Evolutionary conservation across 2,888 invertebrate genomes (phyloP).

Genomic region (Cistogaster globosa): DNA sequence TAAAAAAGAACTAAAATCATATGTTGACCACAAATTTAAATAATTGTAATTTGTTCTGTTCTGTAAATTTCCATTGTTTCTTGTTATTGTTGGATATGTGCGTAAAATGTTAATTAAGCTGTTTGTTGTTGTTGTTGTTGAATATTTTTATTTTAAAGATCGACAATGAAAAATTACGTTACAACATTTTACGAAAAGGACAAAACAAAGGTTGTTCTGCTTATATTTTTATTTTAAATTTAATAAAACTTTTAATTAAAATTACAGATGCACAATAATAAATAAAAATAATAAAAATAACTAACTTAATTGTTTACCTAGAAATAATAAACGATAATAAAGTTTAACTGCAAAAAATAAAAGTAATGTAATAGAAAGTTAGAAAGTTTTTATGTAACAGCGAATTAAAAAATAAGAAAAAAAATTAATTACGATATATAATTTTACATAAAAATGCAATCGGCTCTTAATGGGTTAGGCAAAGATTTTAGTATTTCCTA

Average conservation of each 20-base stretch:
- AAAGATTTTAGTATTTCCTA: too few species aligned
- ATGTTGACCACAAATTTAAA: conserved; percentile 41
- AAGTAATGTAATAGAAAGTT: too few species aligned
- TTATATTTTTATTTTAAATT: neutral
- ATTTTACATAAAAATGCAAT: too few species aligned
- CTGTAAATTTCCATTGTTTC: conserved; percentile 48
- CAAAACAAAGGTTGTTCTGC: too few species aligned
- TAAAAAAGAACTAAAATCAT: conserved; percentile 13
- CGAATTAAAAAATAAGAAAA: too few species aligned
- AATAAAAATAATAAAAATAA: too few species aligned
- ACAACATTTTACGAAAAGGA: neutral
- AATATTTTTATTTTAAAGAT: conserved; percentile 2
- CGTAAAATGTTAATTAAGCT: conserved; percentile 61
- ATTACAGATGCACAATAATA: neutral
- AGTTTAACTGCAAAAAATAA: too few species aligned
- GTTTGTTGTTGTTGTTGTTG: neutral
- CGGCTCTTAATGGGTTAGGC: too few species aligned
- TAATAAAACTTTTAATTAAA: conserved; percentile 16
- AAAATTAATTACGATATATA: too few species aligned
- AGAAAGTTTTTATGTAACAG: too few species aligned
- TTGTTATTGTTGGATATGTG: conserved; percentile 48
- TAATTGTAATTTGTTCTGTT: conserved; percentile 39
- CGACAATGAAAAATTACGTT: neutral
- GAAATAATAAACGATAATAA: too few species aligned
- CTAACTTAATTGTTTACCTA: too few species aligned